These are phyloP conservation scores for Tigriopus californicus DNA, from an alignment of 2,888 invertebrate genomes.

Conservation along the genomic window DNA sequence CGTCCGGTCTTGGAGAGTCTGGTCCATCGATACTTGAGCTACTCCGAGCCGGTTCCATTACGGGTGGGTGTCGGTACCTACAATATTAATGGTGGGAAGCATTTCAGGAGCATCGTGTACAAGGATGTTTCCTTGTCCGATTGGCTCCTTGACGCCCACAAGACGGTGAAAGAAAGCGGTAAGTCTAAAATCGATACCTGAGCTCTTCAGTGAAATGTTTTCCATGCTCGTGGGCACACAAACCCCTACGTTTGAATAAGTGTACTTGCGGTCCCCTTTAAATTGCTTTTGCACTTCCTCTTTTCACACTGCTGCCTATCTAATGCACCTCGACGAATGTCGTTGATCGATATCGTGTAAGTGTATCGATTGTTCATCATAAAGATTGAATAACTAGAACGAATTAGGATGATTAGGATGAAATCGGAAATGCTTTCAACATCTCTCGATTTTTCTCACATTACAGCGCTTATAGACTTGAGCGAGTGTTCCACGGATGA, in stretches of 20 bases:
- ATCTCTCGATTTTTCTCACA: slow-evolving; percentile 19
- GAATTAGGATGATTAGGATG: no score
- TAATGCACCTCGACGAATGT: no score
- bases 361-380: background rate
- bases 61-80: slow-evolving; percentile 84
- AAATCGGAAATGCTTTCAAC: no score
- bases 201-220: no score
- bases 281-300: no score
- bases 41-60: slow-evolving; percentile 45
- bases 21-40: slow-evolving; percentile 63
- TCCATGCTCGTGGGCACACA: no score
- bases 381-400: background rate
- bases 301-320: no score
- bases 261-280: no score
- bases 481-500: slow-evolving; percentile 24
- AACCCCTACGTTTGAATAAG: no score
- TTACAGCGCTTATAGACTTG: slow-evolving; percentile 31
- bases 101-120: slow-evolving; percentile 86
- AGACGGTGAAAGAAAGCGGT: slow-evolving; percentile 31
- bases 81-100: slow-evolving; percentile 98
- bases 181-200: slow-evolving; percentile 21
- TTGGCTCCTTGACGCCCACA: slow-evolving; percentile 29
- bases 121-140: slow-evolving; percentile 34
- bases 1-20: slow-evolving; percentile 62
- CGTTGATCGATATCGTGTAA: no score